A percentile compares a stretch with the other conserved stretches of the same genome.
Conservation (phyloP, 2,888 invertebrate species). For the Chrysomela aeneicollis region DNA sequence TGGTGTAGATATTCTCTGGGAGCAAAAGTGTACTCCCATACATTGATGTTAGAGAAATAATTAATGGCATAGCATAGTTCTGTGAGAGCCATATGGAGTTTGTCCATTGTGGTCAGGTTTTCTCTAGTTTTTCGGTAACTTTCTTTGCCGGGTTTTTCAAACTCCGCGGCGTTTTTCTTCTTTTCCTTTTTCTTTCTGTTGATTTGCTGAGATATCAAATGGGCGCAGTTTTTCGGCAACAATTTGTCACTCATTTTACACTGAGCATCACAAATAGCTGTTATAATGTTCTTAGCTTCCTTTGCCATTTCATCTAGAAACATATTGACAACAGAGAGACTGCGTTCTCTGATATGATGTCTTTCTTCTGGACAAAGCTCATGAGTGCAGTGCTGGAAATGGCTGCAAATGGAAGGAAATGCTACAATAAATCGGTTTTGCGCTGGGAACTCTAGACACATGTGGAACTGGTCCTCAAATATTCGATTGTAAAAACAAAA, state of each 20-base stretch:
- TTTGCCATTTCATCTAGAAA: conserved; percentile 99
- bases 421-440: conserved; percentile 98
- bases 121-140: conserved; percentile 96
- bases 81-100: conserved; percentile 97
- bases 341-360: conserved; percentile 94
- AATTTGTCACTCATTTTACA: conserved; percentile 96
- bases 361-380: conserved; percentile 98
- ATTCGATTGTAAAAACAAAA: conserved; percentile 98
- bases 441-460: conserved; percentile 98
- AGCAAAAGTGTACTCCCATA: conserved; percentile 99
- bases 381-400: conserved; percentile 97
- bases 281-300: conserved; percentile 98
- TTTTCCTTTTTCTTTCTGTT: conserved; percentile 94
- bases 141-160: conserved; percentile 93
- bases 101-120: conserved; percentile 97
- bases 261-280: conserved; percentile 98
- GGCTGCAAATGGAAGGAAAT: conserved; percentile 96
- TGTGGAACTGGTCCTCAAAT: conserved; percentile 97
- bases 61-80: conserved; percentile 97
- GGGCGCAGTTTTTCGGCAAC: conserved; percentile 94
- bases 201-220: conserved; percentile 85
- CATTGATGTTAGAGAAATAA: conserved; percentile 94
- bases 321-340: conserved; percentile 95
- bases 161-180: conserved; percentile 85
- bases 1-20: conserved; percentile 97